A percentile compares a stretch with the other conserved stretches of the same genome.
Conservation (phyloP, 2,888 invertebrate genomes). For the Xestia xanthographa region DNA sequence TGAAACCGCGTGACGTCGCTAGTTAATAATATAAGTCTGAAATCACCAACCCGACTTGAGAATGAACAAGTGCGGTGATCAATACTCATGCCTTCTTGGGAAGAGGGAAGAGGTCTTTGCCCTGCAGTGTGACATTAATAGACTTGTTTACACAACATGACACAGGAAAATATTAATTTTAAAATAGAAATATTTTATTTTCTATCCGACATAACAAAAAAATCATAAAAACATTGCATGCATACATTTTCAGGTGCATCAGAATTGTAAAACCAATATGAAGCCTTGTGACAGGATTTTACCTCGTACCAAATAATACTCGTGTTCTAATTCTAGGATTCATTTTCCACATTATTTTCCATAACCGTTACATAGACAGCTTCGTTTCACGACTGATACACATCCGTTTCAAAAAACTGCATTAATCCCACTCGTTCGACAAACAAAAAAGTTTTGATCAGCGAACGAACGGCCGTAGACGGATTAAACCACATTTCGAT, state of each 20-base stretch:
- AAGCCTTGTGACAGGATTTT: not conserved
- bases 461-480: constrained; percentile 6
- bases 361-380: not conserved
- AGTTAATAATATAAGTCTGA: not conserved
- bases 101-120: not conserved
- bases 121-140: not conserved
- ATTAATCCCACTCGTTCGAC: not conserved
- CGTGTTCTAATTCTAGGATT: not conserved
- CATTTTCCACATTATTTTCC: not conserved
- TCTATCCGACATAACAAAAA: not conserved
- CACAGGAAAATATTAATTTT: not conserved
- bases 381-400: constrained; percentile 11
- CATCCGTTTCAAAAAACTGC: not conserved
- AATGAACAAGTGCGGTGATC: not conserved
- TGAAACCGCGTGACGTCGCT: no score
- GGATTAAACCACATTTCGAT: constrained; percentile 29
- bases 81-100: not conserved
- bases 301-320: not conserved
- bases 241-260: not conserved
- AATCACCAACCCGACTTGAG: not conserved
- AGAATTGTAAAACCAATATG: not conserved
- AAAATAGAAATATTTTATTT: not conserved
- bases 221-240: not conserved
- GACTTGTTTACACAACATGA: not conserved
- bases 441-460: not conserved